Evolutionary conservation across 1,140 invertebrate genomes (phyloP).

Genomic region (Oscheius sp.): DNA sequence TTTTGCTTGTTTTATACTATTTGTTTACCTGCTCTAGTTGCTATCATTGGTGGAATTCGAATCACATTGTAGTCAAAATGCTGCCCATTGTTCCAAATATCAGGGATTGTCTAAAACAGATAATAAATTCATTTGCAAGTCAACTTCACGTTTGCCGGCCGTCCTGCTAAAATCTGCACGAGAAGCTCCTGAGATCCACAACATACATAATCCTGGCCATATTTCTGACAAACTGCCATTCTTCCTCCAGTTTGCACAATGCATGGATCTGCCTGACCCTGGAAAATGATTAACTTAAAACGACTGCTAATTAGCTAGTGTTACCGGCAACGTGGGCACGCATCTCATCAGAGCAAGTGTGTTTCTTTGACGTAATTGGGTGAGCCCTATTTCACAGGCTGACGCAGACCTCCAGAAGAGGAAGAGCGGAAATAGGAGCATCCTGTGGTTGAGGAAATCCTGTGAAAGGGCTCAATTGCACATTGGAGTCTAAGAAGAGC

Average conservation of each 20-base stretch:
- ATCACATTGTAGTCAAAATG: conserved; percentile 4
- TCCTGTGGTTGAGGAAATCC: not conserved
- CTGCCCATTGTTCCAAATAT: not conserved
- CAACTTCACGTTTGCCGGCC: not conserved
- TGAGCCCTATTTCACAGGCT: conserved; percentile 10
- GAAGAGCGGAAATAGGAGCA: no score
- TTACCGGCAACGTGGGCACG: conserved; percentile 10
- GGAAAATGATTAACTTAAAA: not conserved
- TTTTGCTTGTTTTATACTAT: no score
- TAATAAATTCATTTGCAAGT: not conserved
- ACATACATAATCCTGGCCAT: conserved; percentile 6
- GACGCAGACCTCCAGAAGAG: not conserved
- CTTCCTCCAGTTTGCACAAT: conserved; percentile 17
- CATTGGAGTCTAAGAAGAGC: not conserved
- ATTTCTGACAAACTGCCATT: conserved; percentile 5
- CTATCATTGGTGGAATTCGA: not conserved
- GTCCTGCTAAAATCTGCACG: not conserved
- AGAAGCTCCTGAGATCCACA: conserved; percentile 10
- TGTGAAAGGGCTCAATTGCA: not conserved
- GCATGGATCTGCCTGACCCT: conserved; percentile 17
- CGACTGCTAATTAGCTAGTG: not conserved
- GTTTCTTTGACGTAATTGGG: not conserved
- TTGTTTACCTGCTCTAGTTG: no score
- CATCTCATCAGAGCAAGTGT: conserved; percentile 11
- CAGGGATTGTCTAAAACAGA: not conserved